Base-by-base conservation (phyloP, 2,797 vertebrate genomes). In the Rhinophrynus dorsalis region DNA sequence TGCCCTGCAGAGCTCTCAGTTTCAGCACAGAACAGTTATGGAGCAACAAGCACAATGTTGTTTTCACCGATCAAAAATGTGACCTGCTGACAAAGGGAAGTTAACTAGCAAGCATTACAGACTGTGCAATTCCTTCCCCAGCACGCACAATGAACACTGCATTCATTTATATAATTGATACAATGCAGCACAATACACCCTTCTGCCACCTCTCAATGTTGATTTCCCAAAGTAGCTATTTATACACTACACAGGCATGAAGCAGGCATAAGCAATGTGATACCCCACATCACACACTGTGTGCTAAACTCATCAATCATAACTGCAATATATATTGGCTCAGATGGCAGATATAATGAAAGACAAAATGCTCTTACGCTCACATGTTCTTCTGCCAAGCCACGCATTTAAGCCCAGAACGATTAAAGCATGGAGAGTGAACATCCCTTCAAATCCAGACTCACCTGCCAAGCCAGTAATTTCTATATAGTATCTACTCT, bases 331-430 rank as follows among this genome's bases (percentile, higher is more conserved):
- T 58, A 27, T 15, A n/a, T 30, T 26, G 33, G 63, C 51, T 44
- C 51, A 56, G 51, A 33, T 56, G 63, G 38, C 40, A 33, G 18
- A 35, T 27, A 3, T 66, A 32, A 66, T 55, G 50, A 33, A 33
- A 44, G 35, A 42, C 24, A 45, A 1, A 47, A 47, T 44, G 10
- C 44, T 21, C 44, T 47, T 21, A 50, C 23, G n/a, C 24, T 15
- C 23, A 8, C 47, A 50, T 9, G n/a, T 18, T 55, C 26, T 17
- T 26, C 63, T 55, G 63, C 47, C 42, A 52, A 26, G 18, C 32
- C 45, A 1, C 2, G 12, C 13, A 9, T 18, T 17, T 27, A 30
- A 38, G 47, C 35, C 50, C 35, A 42, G 24, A 23, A 54, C 50
- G 13, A 65, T 55, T 20, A 29, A 27, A 4, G 18, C 45, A 8